A percentile compares a stretch with the other conserved stretches of the same genome.
Evolutionary conservation across 2,113 vertebrate species (phyloP).

Genomic region (Cyphomyrus discorhynchus): DNA sequence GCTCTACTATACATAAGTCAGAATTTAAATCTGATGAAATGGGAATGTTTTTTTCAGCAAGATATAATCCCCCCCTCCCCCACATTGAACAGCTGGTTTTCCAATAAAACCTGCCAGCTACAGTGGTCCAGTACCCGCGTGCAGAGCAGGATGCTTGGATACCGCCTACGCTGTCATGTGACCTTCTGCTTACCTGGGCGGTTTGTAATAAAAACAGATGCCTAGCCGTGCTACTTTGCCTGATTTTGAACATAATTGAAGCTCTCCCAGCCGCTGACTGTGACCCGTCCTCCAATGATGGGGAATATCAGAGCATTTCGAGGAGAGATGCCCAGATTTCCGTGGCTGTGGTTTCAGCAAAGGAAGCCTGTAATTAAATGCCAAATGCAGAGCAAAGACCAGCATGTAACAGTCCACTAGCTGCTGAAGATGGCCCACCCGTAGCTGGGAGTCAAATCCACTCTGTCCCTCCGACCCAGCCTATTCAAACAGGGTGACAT

Average conservation of each 20-base stretch:
- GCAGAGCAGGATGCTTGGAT: background rate
- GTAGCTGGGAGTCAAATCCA: background rate
- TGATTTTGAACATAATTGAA: slow-evolving; percentile 62
- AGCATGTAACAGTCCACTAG: background rate
- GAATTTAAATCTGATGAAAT: slow-evolving; percentile 52
- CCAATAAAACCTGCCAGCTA: background rate
- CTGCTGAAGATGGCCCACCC: background rate
- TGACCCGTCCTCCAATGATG: slow-evolving; percentile 37
- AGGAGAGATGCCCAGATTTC: slow-evolving; percentile 8
- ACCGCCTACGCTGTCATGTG: background rate
- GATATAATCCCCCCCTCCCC: slow-evolving; percentile 44
- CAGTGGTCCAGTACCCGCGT: background rate
- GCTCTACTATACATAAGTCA: slow-evolving; percentile 43
- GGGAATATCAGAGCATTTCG: slow-evolving; percentile 33
- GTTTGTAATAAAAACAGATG: background rate
- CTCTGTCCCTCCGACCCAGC: background rate
- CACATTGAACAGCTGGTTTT: slow-evolving; percentile 40
- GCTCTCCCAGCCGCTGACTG: slow-evolving; percentile 27
- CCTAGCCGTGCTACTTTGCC: slow-evolving; percentile 46
- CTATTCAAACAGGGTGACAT: background rate
- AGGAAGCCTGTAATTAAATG: slow-evolving; percentile 11
- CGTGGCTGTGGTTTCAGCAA: background rate
- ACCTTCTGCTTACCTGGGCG: background rate
- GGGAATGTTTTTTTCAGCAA: slow-evolving; percentile 29
- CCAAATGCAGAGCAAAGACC: background rate